phyloP scores from a whole-genome alignment of 2,113 vertebrate species.

The Pteropus alecto region DNA sequence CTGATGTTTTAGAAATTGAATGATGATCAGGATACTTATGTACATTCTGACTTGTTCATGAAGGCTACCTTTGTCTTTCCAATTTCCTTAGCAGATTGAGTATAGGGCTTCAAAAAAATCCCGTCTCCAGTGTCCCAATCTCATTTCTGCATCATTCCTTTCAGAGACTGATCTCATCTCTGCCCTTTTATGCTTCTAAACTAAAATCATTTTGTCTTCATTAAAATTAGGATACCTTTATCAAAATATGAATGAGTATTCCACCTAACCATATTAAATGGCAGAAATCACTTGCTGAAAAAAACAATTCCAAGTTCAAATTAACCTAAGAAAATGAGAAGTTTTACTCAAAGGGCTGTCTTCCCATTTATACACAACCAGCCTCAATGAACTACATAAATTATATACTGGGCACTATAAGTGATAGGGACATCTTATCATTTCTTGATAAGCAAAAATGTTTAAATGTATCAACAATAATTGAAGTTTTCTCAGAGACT shows the following conservation, averaged over 20 bases:
- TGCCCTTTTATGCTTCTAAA: background rate
- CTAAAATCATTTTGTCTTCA: background rate
- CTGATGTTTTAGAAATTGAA: background rate
- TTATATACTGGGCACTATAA: background rate
- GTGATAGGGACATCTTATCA: background rate
- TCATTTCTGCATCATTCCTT: background rate
- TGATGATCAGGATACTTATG: background rate
- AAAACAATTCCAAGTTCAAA: background rate
- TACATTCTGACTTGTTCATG: background rate
- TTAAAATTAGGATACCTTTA: constrained; percentile 16
- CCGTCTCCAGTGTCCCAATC: background rate
- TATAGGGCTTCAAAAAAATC: background rate
- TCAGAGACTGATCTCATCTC: background rate
- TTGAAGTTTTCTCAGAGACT: background rate
- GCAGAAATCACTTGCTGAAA: background rate
- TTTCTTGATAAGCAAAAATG: background rate
- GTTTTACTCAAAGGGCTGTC: background rate
- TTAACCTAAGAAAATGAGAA: background rate
- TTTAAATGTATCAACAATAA: background rate
- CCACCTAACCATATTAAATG: background rate
- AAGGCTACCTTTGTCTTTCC: background rate
- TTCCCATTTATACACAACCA: background rate
- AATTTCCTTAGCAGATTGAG: background rate
- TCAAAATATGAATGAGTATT: background rate
- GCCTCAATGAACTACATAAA: background rate